Base-by-base conservation (phyloP, 2,797 vertebrate species). In the Tokudaia muenninki region DNA sequence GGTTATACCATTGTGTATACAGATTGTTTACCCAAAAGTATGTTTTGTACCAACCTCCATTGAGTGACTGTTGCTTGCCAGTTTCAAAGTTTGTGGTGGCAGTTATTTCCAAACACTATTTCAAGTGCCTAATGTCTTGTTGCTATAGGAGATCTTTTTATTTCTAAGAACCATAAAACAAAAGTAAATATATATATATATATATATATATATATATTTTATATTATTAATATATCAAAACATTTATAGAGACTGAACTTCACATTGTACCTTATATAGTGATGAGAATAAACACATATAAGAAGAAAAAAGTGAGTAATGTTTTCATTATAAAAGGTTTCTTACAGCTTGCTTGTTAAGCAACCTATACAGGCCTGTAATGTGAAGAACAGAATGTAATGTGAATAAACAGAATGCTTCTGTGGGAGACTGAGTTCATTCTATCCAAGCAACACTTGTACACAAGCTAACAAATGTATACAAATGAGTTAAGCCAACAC, bases 1-100 rank as follows among this genome's bases (percentile, higher is more conserved):
- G 82, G 14, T 92, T 97, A 21, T 80, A 97, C 89, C 79, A 22
- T 80, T 50, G 65, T 8, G 94, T 77, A 95, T 98, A 92, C 47
- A 97, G 75, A 47, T 97, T 97, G 72, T 78, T 96, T 96, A 3
- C 57, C 52, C 94, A 47, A 92, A 97, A 95, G 0, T 6, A 77
- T 3, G 70, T 94, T 77, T 94, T 86, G 94, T 90, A 37, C 61
- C 95, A 97, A 91, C 24, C 96, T 78, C 21, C 17, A 34, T 37
- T 95, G 21, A 3, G 7, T 61, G 29, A 37, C 50, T 95, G 1
- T 52, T 94, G 29, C 7, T 95, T 22, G 77, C 87, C 50, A 37
- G 92, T 95, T 97, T 22, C 12, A 92, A 96, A 96, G 29, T 0
- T 59, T 96, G 44, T 91, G 41, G 65, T 75, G n/a, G 92, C 75